Percentiles rank a stretch among this genome's conserved stretches.
Evolutionary conservation across 1,140 invertebrate species (phyloP).

Genomic region (Bombus affinis): DNA sequence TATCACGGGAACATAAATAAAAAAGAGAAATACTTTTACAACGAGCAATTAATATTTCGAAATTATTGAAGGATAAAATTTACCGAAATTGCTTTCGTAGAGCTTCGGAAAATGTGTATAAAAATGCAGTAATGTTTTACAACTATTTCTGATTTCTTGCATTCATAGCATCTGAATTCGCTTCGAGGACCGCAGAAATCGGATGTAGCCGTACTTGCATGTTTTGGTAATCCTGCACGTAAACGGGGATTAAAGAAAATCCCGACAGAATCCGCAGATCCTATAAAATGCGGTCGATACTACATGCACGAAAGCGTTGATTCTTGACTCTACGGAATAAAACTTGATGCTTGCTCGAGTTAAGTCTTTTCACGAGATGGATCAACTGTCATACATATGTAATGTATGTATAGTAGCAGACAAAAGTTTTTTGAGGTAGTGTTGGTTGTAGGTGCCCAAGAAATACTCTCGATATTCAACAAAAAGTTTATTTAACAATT

Average conservation of each 20-base stretch:
- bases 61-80: not conserved
- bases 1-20: too few relatives aligned
- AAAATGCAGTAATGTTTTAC: not conserved
- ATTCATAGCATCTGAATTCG: not conserved
- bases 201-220: not conserved
- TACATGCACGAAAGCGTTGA: not conserved
- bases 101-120: not conserved
- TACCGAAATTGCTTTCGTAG: not conserved
- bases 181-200: not conserved
- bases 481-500: too few relatives aligned
- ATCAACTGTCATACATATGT: not conserved
- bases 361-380: not conserved
- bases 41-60: not conserved
- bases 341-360: not conserved
- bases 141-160: not conserved
- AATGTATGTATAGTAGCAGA: too few relatives aligned
- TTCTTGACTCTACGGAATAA: not conserved
- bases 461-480: too few relatives aligned
- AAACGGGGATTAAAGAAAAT: slow-evolving; percentile 44
- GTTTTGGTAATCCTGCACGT: slow-evolving; percentile 40
- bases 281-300: slow-evolving; percentile 9
- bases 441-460: too few relatives aligned
- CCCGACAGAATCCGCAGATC: slow-evolving; percentile 22
- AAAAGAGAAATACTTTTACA: not conserved
- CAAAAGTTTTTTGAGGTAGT: too few relatives aligned